Base-by-base conservation (phyloP, 2,888 invertebrate species). In the Leptopilina myrica region DNA sequence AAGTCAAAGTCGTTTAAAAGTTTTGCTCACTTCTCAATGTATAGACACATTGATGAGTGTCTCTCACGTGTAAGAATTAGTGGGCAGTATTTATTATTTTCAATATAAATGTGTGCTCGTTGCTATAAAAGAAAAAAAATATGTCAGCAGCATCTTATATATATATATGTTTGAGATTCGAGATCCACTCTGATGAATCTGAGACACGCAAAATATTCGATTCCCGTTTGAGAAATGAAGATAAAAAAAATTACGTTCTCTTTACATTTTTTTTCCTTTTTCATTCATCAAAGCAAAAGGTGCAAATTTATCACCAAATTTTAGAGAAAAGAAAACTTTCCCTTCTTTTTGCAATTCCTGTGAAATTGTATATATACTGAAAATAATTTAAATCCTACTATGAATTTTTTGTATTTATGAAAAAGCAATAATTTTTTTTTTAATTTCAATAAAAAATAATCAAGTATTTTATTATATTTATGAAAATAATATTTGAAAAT, bases 1-100 rank as follows among this genome's bases (percentile, higher is more conserved):
- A 88, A 73, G 53, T 87, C 88, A 85, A 90, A 90, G 90, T 89
- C 87, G 90, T 89, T 88, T 89, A 83, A 43, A 43, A 83, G 81
- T 84, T 83, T 49, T 85, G 81, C 78, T 66, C 43, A 43, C 78
- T 33, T 33, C 33, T 33, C 33, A 33, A 33, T 33, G 43, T 43
- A 43, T 43, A 43, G 7, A 43, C 8, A 8, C 7, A 43, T 6
- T 43, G 43, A 43, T 43, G 43, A 7, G 79, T 82, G 84, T 79
- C 79, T 79, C 82, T 82, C 79, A 79, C 78, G 81, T 82, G 82
- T 8, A 43, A 77, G 81, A 84, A 84, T 82, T 83, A 79, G 81
- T 83, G 80, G 80, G 59, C 81, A 76, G 82, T 83, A 83, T 83
- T 81, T 81, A 85, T 81, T 83, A 77, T 73, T 65, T 76, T 76